Percentiles rank a stretch among this genome's conserved stretches.
These are phyloP conservation scores for Germaria angustata DNA, from an alignment of 2,888 invertebrate genomes.

Conservation along the genomic window DNA sequence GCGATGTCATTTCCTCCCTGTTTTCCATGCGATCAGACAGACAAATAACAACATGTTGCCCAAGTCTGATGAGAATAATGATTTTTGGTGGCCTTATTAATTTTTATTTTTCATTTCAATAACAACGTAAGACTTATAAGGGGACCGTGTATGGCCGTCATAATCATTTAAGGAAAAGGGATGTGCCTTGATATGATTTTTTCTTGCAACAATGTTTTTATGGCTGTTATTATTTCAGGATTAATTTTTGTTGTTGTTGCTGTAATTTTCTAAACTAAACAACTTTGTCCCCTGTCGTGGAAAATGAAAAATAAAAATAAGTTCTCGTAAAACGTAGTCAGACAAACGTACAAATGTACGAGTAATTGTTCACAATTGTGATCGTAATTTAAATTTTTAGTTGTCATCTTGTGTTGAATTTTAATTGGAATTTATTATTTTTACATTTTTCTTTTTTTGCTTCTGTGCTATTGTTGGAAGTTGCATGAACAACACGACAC, in stretches of 20 bases:
- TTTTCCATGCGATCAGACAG: background rate
- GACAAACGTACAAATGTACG: background rate
- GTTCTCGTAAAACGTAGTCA: constrained; percentile 11
- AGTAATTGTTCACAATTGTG: constrained; percentile 64
- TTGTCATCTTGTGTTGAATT: constrained; percentile 68
- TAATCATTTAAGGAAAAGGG: constrained; percentile 29
- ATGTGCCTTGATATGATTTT: constrained; percentile 2
- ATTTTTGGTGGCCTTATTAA: constrained; percentile 56
- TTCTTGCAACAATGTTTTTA: constrained; percentile 20
- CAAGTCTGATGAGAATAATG: constrained; percentile 11
- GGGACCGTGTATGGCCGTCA: constrained; percentile 33
- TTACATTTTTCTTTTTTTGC: background rate
- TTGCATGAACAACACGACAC: constrained; percentile 32
- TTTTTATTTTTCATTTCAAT: constrained; percentile 51
- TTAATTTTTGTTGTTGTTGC: background rate
- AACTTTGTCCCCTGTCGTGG: constrained; percentile 7
- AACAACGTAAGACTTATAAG: background rate
- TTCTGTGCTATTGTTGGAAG: constrained; percentile 16
- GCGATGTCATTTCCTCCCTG: background rate
- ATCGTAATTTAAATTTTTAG: constrained; percentile 67
- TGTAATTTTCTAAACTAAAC: background rate
- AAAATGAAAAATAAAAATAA: background rate
- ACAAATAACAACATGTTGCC: constrained; percentile 27
- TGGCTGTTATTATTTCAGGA: constrained; percentile 52
- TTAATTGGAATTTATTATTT: constrained; percentile 70